Base-by-base conservation (phyloP, 37 sponge, comb jelly and placozoan genomes). In the Mnemiopsis leidyi region DNA sequence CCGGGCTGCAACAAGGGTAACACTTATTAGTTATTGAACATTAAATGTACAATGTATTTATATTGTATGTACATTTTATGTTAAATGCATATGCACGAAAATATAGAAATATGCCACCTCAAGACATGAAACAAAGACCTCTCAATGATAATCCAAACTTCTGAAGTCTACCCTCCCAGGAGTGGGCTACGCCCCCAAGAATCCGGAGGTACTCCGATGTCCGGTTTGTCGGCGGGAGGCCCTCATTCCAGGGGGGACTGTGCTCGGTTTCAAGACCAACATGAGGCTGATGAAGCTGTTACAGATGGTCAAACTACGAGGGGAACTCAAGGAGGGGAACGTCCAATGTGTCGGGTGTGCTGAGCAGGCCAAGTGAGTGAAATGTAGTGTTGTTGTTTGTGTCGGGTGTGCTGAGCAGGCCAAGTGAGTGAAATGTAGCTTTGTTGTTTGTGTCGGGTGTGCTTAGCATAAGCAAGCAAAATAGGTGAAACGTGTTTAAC, bases 191-290 rank as follows among this genome's bases (percentile, higher is more conserved):
- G 61, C 90, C 90, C 90, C 90, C 61, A 85, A 85, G 26, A 85
- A 85, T 61, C 90, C 90, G 0, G 90, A 85, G 90, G 48, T 85
- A 23, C 48, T 85, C 29, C 90, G 90, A 0, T 85, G 90, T 39
- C 90, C 90, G 61, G 90, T 85, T 0, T 85, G 90, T 61, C 7
- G 90, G 61, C 2, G 90, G 23, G 90, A 85, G 61, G 90, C 90
- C 3, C 9, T n/a, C 90, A 85, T 85, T 29, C 90, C 90, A 7
- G 90, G 90, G 48, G 90, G 90, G 1, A 85, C 90, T n/a, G 61
- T 85, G n/a, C 90, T 85, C 25, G 90, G 90, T 9, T 85, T 85
- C 90, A 85, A 85, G 90, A 85, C 90, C 48, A 85, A 85, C 61
- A 39, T 85, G 61, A 39, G 90, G 23, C 13, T 39, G 29, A 85